Percentiles rank a stretch among this genome's conserved stretches.
These are phyloP conservation scores for Nemapogon koenigi DNA, from an alignment of 2,888 invertebrate species.

Conservation along the genomic window DNA sequence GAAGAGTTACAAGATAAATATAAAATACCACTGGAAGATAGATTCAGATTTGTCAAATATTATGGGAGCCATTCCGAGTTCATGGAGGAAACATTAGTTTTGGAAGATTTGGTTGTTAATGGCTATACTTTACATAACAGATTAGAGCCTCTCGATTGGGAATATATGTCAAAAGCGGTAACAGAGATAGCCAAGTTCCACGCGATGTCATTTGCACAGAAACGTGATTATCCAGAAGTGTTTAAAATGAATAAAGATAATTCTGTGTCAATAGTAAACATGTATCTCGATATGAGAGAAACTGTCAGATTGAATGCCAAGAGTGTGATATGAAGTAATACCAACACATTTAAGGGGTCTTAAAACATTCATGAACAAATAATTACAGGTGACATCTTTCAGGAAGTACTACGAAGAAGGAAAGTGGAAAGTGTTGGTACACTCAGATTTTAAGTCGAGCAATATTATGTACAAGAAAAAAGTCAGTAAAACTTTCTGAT, in stretches of 20 bases:
- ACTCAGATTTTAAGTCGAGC: constrained; percentile 29
- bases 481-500: too few relatives aligned
- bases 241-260: constrained; percentile 17
- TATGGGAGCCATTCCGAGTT: constrained; percentile 22
- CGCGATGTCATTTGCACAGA: constrained; percentile 35
- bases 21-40: constrained; percentile 11
- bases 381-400: too few relatives aligned
- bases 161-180: constrained; percentile 26
- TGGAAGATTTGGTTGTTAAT: constrained; percentile 28
- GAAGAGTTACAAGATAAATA: constrained; percentile 3
- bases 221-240: constrained; percentile 29
- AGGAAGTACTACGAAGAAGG: constrained; percentile 20
- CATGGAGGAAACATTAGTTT: constrained; percentile 27
- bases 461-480: constrained; percentile 23
- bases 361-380: constrained; percentile 17
- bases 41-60: constrained; percentile 25
- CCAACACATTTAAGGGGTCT: constrained; percentile 22
- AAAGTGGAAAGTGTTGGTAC: constrained; percentile 22
- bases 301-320: constrained; percentile 6
- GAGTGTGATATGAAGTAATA: constrained; percentile 14
- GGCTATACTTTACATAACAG: constrained; percentile 25
- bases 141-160: constrained; percentile 27
- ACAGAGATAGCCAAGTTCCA: constrained; percentile 33
- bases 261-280: constrained; percentile 10
- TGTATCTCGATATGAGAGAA: background rate